These are phyloP conservation scores for Dreissena rostriformis DNA, from an alignment of 1,140 invertebrate species.

Conservation along the genomic window DNA sequence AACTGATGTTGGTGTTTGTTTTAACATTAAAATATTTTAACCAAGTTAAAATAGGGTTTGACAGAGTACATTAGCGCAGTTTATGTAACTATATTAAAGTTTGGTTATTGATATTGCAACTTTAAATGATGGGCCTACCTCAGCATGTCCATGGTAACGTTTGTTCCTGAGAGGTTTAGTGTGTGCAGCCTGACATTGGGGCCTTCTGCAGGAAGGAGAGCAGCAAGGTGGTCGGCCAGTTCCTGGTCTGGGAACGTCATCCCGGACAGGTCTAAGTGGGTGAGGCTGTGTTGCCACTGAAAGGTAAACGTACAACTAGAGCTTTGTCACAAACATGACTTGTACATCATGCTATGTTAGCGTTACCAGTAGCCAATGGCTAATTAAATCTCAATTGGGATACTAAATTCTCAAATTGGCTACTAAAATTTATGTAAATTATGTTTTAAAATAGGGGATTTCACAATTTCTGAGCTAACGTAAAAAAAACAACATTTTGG, in stretches of 20 bases:
- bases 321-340: not conserved
- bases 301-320: not conserved
- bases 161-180: conserved; percentile 31
- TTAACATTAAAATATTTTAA: too few species aligned
- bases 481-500: not conserved
- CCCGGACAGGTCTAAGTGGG: conserved; percentile 42
- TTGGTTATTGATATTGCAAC: too few species aligned
- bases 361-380: not conserved
- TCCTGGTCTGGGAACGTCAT: conserved; percentile 9
- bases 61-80: too few species aligned
- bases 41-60: too few species aligned
- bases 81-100: too few species aligned
- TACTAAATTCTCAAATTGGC: not conserved
- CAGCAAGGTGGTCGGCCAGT: not conserved
- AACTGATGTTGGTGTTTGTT: too few species aligned
- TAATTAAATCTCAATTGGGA: not conserved
- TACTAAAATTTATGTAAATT: not conserved
- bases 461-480: not conserved
- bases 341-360: not conserved
- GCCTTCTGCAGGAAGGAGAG: not conserved
- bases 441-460: not conserved
- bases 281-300: conserved; percentile 45
- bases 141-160: conserved; percentile 12
- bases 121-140: conserved; percentile 12
- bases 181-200: not conserved